Conservation (phyloP, 2,888 invertebrate species). For the Drosophila pseudotakahashii region DNA sequence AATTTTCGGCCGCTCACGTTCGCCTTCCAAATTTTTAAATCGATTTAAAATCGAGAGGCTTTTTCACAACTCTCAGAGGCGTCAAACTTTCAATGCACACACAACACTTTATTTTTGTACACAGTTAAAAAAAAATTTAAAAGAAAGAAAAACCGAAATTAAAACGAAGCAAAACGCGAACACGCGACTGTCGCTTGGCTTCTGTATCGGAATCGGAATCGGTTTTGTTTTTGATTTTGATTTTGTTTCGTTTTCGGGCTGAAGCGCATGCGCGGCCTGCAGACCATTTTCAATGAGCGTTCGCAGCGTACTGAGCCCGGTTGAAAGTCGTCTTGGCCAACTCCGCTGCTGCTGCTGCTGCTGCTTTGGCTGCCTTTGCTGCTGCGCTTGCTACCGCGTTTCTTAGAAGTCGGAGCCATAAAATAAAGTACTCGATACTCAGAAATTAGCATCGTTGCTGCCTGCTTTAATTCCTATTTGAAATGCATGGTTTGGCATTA, state of each 20-base stretch:
- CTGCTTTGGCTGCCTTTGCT: slow-evolving; percentile 8
- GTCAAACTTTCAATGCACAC: slow-evolving; percentile 41
- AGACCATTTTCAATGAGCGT: slow-evolving; percentile 78
- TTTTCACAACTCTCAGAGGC: slow-evolving; percentile 47
- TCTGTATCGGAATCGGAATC: slow-evolving; percentile 6
- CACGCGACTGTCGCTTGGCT: slow-evolving; percentile 37
- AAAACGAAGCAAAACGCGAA: slow-evolving; percentile 35
- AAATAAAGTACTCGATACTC: slow-evolving; percentile 7
- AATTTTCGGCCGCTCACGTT: slow-evolving; percentile 32
- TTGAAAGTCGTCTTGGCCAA: slow-evolving; percentile 18
- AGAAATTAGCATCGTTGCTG: background rate
- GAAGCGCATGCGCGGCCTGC: slow-evolving; percentile 66
- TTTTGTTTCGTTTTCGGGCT: slow-evolving; percentile 33
- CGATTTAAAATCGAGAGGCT: slow-evolving; percentile 9
- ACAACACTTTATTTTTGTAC: background rate
- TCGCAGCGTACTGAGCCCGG: slow-evolving; percentile 69
- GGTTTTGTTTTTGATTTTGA: background rate
- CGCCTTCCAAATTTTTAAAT: slow-evolving; percentile 21
- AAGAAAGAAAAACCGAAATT: slow-evolving; percentile 26
- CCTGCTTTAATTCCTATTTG: background rate
- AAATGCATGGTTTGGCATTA: slow-evolving; percentile 7
- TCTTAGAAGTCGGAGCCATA: slow-evolving; percentile 14
- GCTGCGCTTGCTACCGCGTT: slow-evolving; percentile 14
- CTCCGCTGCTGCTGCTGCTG: slow-evolving; percentile 24
- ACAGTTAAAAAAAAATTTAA: slow-evolving; percentile 22